Percentiles rank a stretch among this genome's conserved stretches.
These are phyloP conservation scores for Watsonalla binaria DNA, from an alignment of 2,888 invertebrate species.

Conservation along the genomic window DNA sequence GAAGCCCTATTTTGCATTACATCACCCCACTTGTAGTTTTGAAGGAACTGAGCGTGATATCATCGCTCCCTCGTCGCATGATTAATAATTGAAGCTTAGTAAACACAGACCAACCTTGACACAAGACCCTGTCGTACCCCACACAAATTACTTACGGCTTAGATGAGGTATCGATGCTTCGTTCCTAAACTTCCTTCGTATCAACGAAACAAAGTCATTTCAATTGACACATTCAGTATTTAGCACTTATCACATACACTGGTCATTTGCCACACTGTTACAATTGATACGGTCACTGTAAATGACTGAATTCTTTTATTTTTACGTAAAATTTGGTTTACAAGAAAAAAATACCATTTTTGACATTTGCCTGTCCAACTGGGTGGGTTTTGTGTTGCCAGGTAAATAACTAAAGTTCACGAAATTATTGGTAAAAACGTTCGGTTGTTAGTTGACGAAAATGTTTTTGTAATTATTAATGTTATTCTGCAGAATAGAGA, in stretches of 20 bases:
- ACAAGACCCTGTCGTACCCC: slow-evolving; percentile 19
- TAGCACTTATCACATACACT: slow-evolving; percentile 29
- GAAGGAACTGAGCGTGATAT: slow-evolving; percentile 59
- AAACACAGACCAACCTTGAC: slow-evolving; percentile 27
- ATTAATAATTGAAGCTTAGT: slow-evolving; percentile 38
- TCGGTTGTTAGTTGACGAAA: too few species aligned
- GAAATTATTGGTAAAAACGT: too few species aligned
- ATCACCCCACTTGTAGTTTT: slow-evolving; percentile 36
- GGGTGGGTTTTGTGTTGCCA: slow-evolving; percentile 15
- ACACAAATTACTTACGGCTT: slow-evolving; percentile 15
- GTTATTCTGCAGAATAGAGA: too few species aligned
- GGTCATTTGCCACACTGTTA: slow-evolving; percentile 27
- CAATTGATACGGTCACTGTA: slow-evolving; percentile 27
- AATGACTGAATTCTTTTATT: slow-evolving; percentile 27
- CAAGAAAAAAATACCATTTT: slow-evolving; percentile 47
- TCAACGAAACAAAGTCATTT: slow-evolving; percentile 32
- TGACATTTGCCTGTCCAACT: slow-evolving; percentile 41
- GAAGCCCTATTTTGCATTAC: slow-evolving; percentile 41
- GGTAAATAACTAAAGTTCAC: background rate
- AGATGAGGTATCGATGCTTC: slow-evolving; percentile 27
- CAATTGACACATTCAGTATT: slow-evolving; percentile 23
- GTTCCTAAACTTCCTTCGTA: slow-evolving; percentile 14
- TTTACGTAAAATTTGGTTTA: slow-evolving; percentile 46
- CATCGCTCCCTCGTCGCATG: slow-evolving; percentile 50
- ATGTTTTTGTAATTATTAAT: too few species aligned